These are phyloP conservation scores for Physeter macrocephalus DNA, from an alignment of 2,113 vertebrate genomes.

Conservation along the genomic window DNA sequence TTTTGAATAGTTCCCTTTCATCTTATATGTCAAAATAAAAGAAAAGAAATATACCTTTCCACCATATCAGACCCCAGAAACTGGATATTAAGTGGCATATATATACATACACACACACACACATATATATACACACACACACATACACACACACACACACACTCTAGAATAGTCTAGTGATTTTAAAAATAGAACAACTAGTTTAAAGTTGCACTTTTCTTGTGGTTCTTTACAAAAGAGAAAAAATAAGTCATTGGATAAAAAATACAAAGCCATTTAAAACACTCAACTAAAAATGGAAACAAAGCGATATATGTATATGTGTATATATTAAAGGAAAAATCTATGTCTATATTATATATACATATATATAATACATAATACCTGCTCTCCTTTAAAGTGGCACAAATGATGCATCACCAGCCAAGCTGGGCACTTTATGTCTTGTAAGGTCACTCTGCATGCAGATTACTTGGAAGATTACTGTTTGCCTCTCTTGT, in stretches of 20 bases:
- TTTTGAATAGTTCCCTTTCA: neutral
- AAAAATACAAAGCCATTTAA: neutral
- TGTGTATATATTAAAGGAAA: neutral
- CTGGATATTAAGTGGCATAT: neutral
- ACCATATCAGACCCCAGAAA: neutral
- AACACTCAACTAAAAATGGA: neutral
- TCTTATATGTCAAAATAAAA: neutral
- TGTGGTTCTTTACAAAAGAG: neutral
- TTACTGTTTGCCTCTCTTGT: slow-evolving; percentile 60
- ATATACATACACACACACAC: neutral
- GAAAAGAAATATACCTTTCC: neutral
- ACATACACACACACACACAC: no score
- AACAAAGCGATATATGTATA: neutral
- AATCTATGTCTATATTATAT: neutral
- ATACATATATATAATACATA: neutral
- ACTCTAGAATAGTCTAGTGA: neutral
- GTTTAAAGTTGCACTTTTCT: neutral
- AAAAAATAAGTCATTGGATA: neutral
- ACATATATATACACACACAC: neutral
- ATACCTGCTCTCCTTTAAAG: neutral
- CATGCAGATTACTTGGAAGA: slow-evolving; percentile 44
- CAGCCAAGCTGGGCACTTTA: neutral
- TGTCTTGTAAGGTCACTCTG: neutral
- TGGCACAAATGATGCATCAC: neutral
- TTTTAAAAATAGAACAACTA: neutral